Conservation (phyloP, 1,140 invertebrate species). For the Eciton burchellii region DNA sequence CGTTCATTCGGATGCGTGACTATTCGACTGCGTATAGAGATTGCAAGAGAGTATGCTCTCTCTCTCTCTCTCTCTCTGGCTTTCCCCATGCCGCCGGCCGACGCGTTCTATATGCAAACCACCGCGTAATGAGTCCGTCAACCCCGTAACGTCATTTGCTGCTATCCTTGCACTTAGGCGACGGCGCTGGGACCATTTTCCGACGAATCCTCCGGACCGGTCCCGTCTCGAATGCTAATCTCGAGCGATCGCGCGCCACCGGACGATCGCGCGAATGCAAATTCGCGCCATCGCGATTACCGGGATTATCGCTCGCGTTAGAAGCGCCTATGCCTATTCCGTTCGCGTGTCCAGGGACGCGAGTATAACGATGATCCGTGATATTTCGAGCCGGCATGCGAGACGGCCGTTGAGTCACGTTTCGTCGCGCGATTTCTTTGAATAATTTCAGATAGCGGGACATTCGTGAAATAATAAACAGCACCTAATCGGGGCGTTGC, state of each 20-base stretch:
- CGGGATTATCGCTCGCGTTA: constrained; percentile 24
- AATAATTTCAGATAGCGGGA: not conserved
- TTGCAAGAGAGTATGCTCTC: constrained; percentile 16
- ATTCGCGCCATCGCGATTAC: constrained; percentile 76
- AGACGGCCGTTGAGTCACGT: not conserved
- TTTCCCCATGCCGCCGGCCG: constrained; percentile 42
- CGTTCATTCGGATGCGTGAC: constrained; percentile 63
- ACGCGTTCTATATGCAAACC: constrained; percentile 84
- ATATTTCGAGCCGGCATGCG: not conserved
- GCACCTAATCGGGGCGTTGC: too few relatives aligned
- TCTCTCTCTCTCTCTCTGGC: too few relatives aligned
- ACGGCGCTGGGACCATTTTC: constrained; percentile 80
- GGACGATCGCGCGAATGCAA: constrained; percentile 66
- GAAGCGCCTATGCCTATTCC: not conserved
- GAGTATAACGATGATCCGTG: constrained; percentile 21
- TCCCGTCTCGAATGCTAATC: constrained; percentile 82
- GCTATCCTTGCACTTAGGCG: constrained; percentile 84
- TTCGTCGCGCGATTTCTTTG: not conserved
- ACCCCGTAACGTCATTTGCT: constrained; percentile 84
- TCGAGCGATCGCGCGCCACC: constrained; percentile 44
- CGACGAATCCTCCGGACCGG: constrained; percentile 75
- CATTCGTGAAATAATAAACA: not conserved
- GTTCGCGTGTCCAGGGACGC: constrained; percentile 5
- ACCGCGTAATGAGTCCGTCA: constrained; percentile 85
- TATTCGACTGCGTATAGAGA: constrained; percentile 73